Conservation (phyloP, 2,113 vertebrate genomes). For the Otis tarda region DNA sequence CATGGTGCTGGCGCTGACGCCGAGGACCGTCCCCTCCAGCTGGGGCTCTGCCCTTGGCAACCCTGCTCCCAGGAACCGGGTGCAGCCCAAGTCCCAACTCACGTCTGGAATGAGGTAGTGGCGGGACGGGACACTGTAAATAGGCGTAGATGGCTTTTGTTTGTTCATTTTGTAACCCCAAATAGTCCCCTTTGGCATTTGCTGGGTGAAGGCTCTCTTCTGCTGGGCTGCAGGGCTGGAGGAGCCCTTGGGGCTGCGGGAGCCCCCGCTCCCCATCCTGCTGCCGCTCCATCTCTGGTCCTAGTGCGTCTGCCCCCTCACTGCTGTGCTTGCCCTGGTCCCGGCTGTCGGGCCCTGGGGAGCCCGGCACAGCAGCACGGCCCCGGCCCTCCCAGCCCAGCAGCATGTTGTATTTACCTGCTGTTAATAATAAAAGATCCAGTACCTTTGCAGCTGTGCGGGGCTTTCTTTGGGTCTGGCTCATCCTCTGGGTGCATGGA, state of each 20-base stretch:
- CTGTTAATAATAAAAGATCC: constrained; percentile 35
- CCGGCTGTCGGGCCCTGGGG: neutral
- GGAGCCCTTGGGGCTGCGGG: too few relatives aligned
- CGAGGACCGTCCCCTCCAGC: neutral
- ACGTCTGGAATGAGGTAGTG: fast-evolving
- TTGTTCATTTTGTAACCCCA: neutral
- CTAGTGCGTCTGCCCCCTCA: fast-evolving
- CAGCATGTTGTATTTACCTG: constrained; percentile 17
- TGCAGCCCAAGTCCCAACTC: fast-evolving
- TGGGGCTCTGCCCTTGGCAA: neutral
- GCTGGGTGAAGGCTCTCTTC: neutral
- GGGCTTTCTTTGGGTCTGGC: neutral
- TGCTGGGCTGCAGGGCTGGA: neutral
- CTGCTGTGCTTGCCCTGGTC: fast-evolving
- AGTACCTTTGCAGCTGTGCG: neutral
- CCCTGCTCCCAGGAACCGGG: fast-evolving
- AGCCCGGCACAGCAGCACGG: neutral
- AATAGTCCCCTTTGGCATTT: neutral
- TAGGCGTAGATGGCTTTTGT: constrained; percentile 25
- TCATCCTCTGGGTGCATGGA: neutral
- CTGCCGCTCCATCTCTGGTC: neutral
- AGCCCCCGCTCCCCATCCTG: fast-evolving
- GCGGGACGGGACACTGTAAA: neutral
- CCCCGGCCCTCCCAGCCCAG: neutral
- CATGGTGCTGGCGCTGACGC: neutral